Percentiles rank a stretch among this genome's conserved stretches.
phyloP scores from a whole-genome alignment of 2,113 vertebrate species.

The Oceanodroma tethys region DNA sequence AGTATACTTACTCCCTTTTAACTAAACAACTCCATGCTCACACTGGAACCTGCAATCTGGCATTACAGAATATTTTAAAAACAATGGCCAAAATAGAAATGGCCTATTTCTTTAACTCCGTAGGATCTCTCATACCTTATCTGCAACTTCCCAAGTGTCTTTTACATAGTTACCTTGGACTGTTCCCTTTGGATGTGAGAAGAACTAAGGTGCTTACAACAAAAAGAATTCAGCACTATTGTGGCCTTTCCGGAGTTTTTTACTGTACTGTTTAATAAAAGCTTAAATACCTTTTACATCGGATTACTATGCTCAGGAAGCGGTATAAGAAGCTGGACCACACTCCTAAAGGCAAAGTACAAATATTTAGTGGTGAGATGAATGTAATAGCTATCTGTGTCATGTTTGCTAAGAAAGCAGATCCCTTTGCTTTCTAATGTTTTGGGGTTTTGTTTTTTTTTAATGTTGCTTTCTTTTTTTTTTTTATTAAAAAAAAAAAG shows the following conservation, averaged over 20 bases:
- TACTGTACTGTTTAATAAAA: neutral
- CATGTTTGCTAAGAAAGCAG: neutral
- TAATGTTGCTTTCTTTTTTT: neutral
- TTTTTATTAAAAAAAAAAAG: neutral
- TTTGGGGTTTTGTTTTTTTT: neutral
- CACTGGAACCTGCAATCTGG: neutral
- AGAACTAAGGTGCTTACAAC: neutral
- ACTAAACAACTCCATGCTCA: neutral
- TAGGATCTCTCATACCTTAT: neutral
- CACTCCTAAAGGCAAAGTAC: constrained; percentile 8
- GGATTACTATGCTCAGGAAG: neutral
- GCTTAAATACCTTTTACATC: neutral
- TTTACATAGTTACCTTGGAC: neutral
- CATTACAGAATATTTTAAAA: neutral
- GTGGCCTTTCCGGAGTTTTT: neutral
- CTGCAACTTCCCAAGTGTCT: neutral
- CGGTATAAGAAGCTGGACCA: neutral
- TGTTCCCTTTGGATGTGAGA: neutral
- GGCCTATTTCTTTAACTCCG: neutral
- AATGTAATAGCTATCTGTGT: neutral
- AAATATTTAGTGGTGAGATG: neutral
- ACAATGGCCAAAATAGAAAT: neutral
- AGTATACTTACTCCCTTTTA: neutral
- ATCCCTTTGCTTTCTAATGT: neutral
- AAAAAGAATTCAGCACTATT: neutral